Percentiles rank a stretch among this genome's conserved stretches.
phyloP scores from a whole-genome alignment of 2,888 invertebrate species.

The Brenthis ino region DNA sequence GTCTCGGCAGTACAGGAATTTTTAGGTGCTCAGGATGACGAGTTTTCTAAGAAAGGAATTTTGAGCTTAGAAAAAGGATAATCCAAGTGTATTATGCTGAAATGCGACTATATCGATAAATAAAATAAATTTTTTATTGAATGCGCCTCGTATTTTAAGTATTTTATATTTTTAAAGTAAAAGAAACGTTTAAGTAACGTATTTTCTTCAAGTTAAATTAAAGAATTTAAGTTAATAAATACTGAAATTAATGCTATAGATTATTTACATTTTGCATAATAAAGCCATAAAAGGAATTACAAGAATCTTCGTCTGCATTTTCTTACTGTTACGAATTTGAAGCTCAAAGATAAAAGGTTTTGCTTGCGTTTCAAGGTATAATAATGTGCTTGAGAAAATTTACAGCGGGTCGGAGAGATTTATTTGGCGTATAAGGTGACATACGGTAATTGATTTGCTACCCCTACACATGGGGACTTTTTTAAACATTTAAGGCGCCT shows the following conservation, averaged over 20 bases:
- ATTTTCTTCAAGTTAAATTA: not conserved
- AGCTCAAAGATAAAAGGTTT: slow-evolving; percentile 50
- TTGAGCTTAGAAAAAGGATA: too few species aligned
- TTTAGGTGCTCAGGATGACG: too few species aligned
- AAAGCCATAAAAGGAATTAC: slow-evolving; percentile 41
- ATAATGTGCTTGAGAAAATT: slow-evolving; percentile 51
- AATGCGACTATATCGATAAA: too few species aligned
- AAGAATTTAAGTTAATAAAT: slow-evolving; percentile 14
- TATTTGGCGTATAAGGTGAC: slow-evolving; percentile 51
- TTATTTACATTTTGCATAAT: slow-evolving; percentile 31
- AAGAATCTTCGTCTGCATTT: slow-evolving; percentile 31
- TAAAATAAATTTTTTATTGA: too few species aligned
- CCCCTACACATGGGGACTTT: slow-evolving; percentile 18
- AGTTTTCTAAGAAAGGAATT: too few species aligned
- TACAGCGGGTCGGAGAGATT: slow-evolving; percentile 52
- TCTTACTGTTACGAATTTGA: slow-evolving; percentile 38
- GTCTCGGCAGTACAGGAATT: too few species aligned
- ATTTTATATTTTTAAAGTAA: too few species aligned
- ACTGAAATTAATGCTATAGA: slow-evolving; percentile 23
- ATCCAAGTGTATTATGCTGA: too few species aligned
- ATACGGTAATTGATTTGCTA: slow-evolving; percentile 39
- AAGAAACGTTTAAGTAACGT: not conserved
- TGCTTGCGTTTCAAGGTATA: slow-evolving; percentile 51
- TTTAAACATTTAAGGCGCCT: slow-evolving; percentile 12
- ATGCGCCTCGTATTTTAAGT: too few species aligned